Evolutionary conservation across 2,888 invertebrate genomes (phyloP).

Genomic region (Eristalis arbustorum): DNA sequence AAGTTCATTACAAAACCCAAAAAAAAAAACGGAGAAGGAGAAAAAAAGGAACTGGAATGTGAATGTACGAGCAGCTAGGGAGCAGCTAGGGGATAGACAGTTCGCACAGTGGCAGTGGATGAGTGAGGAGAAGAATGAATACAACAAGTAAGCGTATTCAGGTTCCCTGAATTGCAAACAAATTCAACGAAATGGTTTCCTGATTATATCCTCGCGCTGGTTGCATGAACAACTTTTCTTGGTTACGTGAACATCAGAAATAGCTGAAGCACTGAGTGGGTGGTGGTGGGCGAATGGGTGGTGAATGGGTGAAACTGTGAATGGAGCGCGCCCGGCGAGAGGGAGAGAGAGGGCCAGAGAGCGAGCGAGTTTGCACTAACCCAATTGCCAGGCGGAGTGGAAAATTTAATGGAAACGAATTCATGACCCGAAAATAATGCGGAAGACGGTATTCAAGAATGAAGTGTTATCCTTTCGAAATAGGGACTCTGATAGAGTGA

Average conservation of each 20-base stretch:
- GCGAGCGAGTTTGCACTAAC: conserved; percentile 56
- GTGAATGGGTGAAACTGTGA: background rate
- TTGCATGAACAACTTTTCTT: conserved; percentile 59
- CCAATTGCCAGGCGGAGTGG: conserved; percentile 62
- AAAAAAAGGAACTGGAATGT: background rate
- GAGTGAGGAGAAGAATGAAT: conserved; percentile 7
- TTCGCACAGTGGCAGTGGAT: background rate
- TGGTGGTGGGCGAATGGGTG: background rate
- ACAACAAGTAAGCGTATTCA: conserved; percentile 38
- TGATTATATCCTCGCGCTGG: conserved; percentile 52
- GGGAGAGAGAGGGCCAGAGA: no score
- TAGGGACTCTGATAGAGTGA: conserved; percentile 54
- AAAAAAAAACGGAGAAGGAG: background rate
- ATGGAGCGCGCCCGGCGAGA: no score
- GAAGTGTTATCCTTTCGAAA: conserved; percentile 58
- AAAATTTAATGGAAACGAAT: conserved; percentile 67
- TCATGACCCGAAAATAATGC: conserved; percentile 66
- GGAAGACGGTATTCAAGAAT: conserved; percentile 65
- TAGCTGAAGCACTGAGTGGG: conserved; percentile 5
- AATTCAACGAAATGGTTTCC: conserved; percentile 64
- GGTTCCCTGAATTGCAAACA: conserved; percentile 61
- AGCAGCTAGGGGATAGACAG: background rate
- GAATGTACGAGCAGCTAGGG: background rate
- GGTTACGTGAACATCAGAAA: conserved; percentile 34
- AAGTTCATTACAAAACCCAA: conserved; percentile 3